These are phyloP conservation scores for Lycocerus yunnanus DNA, from an alignment of 2,888 invertebrate genomes.

Conservation along the genomic window DNA sequence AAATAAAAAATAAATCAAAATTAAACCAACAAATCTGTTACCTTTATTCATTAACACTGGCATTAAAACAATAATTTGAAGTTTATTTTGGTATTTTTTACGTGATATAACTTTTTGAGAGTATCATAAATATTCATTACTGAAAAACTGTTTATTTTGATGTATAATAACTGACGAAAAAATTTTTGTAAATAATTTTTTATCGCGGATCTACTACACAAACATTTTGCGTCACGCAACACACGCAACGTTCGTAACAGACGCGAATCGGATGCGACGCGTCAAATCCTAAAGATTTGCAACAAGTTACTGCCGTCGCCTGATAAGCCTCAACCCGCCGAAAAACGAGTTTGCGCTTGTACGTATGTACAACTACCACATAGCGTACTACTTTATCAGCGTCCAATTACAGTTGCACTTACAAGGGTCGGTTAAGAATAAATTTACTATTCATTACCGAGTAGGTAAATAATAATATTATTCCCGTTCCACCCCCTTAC, in stretches of 20 bases:
- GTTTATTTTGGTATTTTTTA: neutral
- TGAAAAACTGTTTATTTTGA: neutral
- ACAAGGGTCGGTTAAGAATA: neutral
- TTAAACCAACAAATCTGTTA: slow-evolving; percentile 22
- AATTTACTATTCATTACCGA: neutral
- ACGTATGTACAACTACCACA: neutral
- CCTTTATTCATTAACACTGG: slow-evolving; percentile 24
- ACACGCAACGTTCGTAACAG: neutral
- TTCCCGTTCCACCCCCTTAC: too few species aligned
- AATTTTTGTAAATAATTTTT: neutral
- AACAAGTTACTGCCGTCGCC: slow-evolving; percentile 26
- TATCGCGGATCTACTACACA: neutral
- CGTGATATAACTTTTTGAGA: neutral
- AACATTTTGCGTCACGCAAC: neutral
- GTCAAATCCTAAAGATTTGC: slow-evolving; percentile 14
- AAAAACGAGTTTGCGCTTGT: slow-evolving; percentile 24
- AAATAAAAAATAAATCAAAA: neutral
- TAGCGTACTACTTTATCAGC: neutral
- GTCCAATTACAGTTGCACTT: neutral
- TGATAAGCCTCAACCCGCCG: slow-evolving; percentile 33
- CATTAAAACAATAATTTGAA: slow-evolving; percentile 15
- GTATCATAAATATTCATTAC: neutral
- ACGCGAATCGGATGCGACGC: slow-evolving; percentile 16
- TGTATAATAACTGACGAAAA: neutral
- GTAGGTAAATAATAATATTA: neutral